Conservation (phyloP, 2,797 vertebrate species). For the Syngnathus acus region DNA sequence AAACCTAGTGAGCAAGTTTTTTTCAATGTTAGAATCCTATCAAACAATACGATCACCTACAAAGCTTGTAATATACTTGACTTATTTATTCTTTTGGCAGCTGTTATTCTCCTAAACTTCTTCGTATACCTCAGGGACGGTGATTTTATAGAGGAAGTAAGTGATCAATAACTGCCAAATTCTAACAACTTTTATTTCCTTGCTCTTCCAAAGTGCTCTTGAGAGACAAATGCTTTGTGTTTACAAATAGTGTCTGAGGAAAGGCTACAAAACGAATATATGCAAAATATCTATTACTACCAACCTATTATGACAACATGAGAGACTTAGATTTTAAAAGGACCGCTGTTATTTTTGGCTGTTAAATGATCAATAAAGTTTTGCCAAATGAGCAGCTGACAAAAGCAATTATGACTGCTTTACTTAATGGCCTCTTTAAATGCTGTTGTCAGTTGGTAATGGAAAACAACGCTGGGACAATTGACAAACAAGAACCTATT, state of each 20-base stretch:
- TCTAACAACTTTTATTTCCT: constrained; percentile 3
- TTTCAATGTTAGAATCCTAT: constrained; percentile 1
- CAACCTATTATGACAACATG: too few relatives aligned
- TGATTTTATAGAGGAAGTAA: neutral
- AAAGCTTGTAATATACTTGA: neutral
- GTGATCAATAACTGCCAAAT: constrained; percentile 3
- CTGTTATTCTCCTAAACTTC: constrained; percentile 1
- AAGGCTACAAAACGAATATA: neutral
- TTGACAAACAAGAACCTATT: constrained; percentile 13
- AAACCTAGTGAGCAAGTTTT: neutral
- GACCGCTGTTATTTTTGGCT: constrained; percentile 30
- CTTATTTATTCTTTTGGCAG: neutral
- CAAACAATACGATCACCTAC: neutral
- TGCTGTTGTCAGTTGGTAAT: constrained; percentile 31
- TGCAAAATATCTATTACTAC: neutral
- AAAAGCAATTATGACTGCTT: constrained; percentile 39
- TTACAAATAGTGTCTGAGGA: neutral
- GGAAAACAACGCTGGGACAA: constrained; percentile 21
- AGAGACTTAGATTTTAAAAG: neutral
- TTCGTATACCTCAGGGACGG: neutral
- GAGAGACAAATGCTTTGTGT: neutral
- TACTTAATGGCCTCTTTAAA: constrained; percentile 50
- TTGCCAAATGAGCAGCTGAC: constrained; percentile 48
- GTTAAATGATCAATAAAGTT: constrained; percentile 50
- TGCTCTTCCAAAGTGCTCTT: constrained; percentile 3